These are phyloP conservation scores for Toxotes chatareus DNA, from an alignment of 2,113 vertebrate species.

Conservation along the genomic window DNA sequence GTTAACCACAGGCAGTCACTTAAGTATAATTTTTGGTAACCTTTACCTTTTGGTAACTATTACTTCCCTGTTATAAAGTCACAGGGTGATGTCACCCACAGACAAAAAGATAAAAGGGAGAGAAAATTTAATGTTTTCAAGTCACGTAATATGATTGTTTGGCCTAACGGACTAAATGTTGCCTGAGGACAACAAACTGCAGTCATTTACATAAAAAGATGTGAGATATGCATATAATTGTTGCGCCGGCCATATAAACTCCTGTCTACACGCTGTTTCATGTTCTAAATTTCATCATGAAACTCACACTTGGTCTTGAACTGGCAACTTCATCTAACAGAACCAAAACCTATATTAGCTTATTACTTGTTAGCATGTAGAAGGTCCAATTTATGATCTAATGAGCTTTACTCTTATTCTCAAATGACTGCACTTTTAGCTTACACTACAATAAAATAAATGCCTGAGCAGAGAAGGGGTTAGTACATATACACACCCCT, in stretches of 20 bases:
- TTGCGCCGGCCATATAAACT: not conserved
- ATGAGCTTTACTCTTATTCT: not conserved
- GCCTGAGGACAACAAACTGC: not conserved
- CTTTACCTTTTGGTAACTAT: constrained; percentile 1
- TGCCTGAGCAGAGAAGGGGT: not conserved
- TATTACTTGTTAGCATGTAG: constrained; percentile 1
- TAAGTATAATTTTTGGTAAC: not conserved
- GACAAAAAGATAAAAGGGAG: not conserved
- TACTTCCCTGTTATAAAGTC: constrained; percentile 1
- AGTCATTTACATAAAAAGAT: constrained; percentile 2
- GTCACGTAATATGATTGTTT: not conserved
- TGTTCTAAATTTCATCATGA: too few relatives aligned
- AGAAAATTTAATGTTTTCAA: not conserved
- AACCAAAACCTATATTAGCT: not conserved
- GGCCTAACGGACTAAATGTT: not conserved
- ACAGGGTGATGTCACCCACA: not conserved
- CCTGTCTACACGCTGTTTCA: too few relatives aligned
- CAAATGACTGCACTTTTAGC: not conserved
- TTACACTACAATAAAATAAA: not conserved
- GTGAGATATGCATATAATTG: not conserved
- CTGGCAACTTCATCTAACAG: constrained; percentile 1
- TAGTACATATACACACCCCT: not conserved
- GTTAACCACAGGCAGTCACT: not conserved
- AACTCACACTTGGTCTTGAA: not conserved
- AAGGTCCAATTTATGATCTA: not conserved